phyloP scores from a whole-genome alignment of 2,797 vertebrate genomes.

The Cheracebus regulus region DNA sequence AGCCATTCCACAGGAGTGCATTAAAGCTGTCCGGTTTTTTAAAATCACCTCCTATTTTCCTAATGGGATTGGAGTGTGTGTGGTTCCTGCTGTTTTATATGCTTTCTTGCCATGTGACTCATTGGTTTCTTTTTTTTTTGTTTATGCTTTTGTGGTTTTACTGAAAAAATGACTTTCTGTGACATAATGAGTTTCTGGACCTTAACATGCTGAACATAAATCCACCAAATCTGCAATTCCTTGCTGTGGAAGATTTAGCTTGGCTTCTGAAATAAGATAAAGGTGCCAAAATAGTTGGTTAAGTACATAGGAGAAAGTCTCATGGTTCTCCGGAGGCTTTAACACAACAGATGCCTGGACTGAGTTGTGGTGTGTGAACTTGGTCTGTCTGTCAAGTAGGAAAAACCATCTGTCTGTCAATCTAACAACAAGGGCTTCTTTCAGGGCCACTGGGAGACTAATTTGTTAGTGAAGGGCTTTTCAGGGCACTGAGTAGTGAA shows the following conservation, averaged over 20 bases:
- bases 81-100: constrained; percentile 68
- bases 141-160: constrained; percentile 69
- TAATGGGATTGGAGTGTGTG: constrained; percentile 47
- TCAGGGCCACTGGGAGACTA: not conserved
- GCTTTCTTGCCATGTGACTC: constrained; percentile 55
- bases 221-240: not conserved
- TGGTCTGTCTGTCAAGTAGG: not conserved
- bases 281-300: constrained; percentile 15
- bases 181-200: constrained; percentile 38
- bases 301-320: not conserved
- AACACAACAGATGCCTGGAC: not conserved
- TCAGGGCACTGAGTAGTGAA: not conserved
- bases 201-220: not conserved
- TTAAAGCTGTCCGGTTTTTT: constrained; percentile 34
- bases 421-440: not conserved
- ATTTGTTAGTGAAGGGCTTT: constrained; percentile 25
- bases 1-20: not conserved
- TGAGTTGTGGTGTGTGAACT: not conserved
- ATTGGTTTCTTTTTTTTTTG: constrained; percentile 63
- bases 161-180: constrained; percentile 55
- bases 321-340: not conserved
- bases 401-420: not conserved
- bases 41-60: constrained; percentile 56
- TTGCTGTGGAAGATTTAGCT: not conserved
- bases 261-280: constrained; percentile 45